Evolutionary conservation across 2,113 vertebrate species (phyloP), one percentile per base, ranked within the genome.

Genomic region (Petrocephalus microphthalmus): DNA sequence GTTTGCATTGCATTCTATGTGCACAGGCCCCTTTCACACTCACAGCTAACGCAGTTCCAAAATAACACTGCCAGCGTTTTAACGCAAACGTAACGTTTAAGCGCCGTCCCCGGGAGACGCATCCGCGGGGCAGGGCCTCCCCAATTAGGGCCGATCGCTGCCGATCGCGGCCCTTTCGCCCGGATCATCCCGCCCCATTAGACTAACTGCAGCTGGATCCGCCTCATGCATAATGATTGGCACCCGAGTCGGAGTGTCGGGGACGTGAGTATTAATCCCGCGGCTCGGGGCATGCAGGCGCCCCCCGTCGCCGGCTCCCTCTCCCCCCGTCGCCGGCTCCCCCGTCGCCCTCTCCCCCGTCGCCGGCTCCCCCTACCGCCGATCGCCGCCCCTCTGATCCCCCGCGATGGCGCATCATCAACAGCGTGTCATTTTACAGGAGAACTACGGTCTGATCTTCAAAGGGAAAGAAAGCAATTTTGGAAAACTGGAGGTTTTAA

Each of bases 191-290:
- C 91, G 87, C 92, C 89, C 60, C 60, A 89, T 93, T 92, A 93
- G 90, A 93, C 93, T 91, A 93, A 90, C 89, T 90, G 87, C 71
- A 88, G 90, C 86, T 87, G 37, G 81, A 89, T 91, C 90, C 89
- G 57, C 83, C 89, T 89, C 89, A 88, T 89, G 74, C 88, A 49
- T 84, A 91, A 90, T 92, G 93, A 95, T 89, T 92, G 92, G 90
- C 93, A 91, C 91, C 91, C 90, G 90, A 92, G 94, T 93, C 25
- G 49, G 47, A 82, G 74, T 89, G 89, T 91, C 91, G 90, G 86
- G 87, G 54, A 88, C 89, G 87, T n/a, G 85, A 90, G 94, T 93
- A 93, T 92, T 92, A 92, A 94, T 91, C 90, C 67, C 88, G 89
- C 91, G 87, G 88, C 90, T 91, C 89, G 88, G 87, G 20, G 85